Evolutionary conservation across 2,888 invertebrate genomes (phyloP), one percentile per base, ranked within the genome.

Genomic region (Ephialtes manifestator): DNA sequence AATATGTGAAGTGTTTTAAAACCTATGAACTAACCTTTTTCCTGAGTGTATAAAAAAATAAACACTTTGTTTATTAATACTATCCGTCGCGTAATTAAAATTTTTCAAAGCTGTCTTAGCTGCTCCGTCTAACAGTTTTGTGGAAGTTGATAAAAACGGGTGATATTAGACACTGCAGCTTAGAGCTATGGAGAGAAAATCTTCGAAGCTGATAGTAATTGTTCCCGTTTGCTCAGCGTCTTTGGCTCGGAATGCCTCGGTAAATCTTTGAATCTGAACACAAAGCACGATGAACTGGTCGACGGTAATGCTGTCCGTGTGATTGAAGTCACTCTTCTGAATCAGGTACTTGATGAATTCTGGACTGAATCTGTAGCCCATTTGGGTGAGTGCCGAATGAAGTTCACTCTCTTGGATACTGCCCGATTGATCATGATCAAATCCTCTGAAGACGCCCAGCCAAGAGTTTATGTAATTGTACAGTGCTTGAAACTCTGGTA

Each of bases 391-490:
- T 4, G 98, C 98, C 97, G 95, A 78, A 91, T 95, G 94, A 28
- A 98, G 95, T 94, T 98, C 98, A 71, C 94, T 93, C 92, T 97
- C 97, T 88, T 98, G 98, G 88, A 98, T 98, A 88, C 95, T 95
- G 0, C 98, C 98, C 8, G 98, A 98, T 86, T 96, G 96, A 92
- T 98, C 97, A n/a, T 96, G 94, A 94, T 98, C 98, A 92, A 97
- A 98, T 1, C 97, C 96, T 92, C 97, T 96, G 94, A 98, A 98
- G 0, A 97, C 97, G 11, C 96, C 95, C 71, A 98, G 94, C 98
- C 98, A 98, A 89, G 98, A 97, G 94, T 98, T 98, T 48, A 98
- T 96, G 91, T 98, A 98, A 79, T 96, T 96, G 94, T 97, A 98
- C 24, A 98, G 95, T 90, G 97, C 97, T 93, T 97, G 97, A 93